Evolutionary conservation across 2,888 invertebrate genomes (phyloP).

Genomic region (Cataglyphis rosenhaueri): DNA sequence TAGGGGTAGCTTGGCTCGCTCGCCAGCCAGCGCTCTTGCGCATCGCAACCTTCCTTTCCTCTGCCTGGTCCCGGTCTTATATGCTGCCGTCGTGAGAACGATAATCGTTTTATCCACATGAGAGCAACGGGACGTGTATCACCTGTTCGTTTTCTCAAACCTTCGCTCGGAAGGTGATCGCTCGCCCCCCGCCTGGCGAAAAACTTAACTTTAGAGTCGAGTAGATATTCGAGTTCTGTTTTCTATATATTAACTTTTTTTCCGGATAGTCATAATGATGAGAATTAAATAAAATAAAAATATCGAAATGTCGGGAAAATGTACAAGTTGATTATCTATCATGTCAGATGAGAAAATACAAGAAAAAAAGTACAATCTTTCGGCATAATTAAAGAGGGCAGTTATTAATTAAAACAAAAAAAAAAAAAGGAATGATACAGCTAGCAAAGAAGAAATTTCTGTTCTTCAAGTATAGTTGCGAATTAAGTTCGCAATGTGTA

Average conservation of each 20-base stretch:
- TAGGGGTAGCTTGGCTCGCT: constrained; percentile 40
- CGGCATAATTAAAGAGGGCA: background rate
- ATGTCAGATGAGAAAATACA: background rate
- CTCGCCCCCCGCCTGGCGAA: constrained; percentile 15
- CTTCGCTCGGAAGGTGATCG: constrained; percentile 39
- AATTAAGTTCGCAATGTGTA: constrained; percentile 4
- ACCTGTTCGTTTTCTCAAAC: constrained; percentile 61
- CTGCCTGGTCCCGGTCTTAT: constrained; percentile 62
- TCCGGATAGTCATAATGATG: background rate
- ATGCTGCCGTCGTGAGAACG: constrained; percentile 62
- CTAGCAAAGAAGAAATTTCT: background rate
- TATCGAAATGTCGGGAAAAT: constrained; percentile 1
- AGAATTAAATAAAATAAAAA: background rate
- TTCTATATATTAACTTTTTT: constrained; percentile 3
- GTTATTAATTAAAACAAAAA: background rate
- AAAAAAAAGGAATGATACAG: background rate
- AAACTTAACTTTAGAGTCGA: constrained; percentile 26
- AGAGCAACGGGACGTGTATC: constrained; percentile 46
- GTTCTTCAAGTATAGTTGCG: constrained; percentile 14
- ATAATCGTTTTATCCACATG: constrained; percentile 61
- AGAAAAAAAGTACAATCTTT: background rate
- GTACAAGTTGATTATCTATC: background rate
- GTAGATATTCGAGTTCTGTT: constrained; percentile 16
- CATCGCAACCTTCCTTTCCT: constrained; percentile 45
- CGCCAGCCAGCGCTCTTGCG: constrained; percentile 24